Conservation (phyloP, 2,113 vertebrate genomes). For the Lanius collurio region DNA sequence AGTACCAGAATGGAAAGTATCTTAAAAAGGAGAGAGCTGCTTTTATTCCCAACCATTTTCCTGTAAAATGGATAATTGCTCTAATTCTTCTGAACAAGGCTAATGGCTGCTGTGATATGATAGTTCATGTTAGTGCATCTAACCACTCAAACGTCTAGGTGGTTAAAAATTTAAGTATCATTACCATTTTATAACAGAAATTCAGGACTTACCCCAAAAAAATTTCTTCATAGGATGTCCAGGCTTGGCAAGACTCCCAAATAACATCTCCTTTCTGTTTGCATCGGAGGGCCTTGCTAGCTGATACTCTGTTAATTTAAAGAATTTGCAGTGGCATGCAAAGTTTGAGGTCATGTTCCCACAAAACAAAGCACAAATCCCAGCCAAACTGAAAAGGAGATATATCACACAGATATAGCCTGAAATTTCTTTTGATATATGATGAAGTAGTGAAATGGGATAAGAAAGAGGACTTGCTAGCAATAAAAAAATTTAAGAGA, state of each 20-base stretch:
- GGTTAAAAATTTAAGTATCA: not conserved
- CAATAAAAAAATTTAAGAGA: not conserved
- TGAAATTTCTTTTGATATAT: not conserved
- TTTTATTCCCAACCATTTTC: not conserved
- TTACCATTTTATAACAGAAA: not conserved
- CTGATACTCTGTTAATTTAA: conserved; percentile 86
- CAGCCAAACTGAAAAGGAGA: not conserved
- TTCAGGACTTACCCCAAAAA: conserved; percentile 87
- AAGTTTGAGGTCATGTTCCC: not conserved
- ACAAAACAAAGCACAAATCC: not conserved
- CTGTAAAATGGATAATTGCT: not conserved
- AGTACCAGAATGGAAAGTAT: not conserved
- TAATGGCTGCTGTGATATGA: not conserved
- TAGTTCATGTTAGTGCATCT: not conserved
- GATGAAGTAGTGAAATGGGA: not conserved
- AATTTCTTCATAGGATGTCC: conserved; percentile 97
- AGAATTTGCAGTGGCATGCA: conserved; percentile 8
- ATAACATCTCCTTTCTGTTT: conserved; percentile 93
- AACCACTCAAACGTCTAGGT: not conserved
- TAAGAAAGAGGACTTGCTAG: not conserved
- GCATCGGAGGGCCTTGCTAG: conserved; percentile 90
- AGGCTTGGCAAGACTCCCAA: conserved; percentile 90
- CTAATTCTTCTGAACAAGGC: not conserved
- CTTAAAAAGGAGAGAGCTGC: not conserved
- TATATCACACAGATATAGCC: not conserved